Evolutionary conservation across 1,140 invertebrate species (phyloP), one percentile per base, ranked within the genome.

Genomic region (Ladona fulva): DNA sequence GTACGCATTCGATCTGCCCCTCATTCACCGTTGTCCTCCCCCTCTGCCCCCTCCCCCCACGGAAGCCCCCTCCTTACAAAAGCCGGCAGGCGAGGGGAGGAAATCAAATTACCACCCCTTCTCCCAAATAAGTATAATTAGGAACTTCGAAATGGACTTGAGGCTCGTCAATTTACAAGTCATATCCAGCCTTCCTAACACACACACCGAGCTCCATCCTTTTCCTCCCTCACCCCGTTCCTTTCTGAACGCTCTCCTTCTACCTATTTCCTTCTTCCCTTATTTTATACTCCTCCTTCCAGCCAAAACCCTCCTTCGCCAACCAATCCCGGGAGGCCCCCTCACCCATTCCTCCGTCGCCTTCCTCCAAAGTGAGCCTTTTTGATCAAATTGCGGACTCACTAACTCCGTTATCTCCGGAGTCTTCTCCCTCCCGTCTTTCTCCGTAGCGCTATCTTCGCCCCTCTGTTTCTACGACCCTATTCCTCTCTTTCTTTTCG

Each of bases 91-190:
- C 16, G 52, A 66, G 52, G 52, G n/a, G 52, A 66, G 52, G n/a
- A 66, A 66, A 66, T 66, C 52, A 66, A 66, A 66, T 66, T 66
- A 66, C 52, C 52, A 66, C 52, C 52, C 52, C 52, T 66, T 66
- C 52, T 22, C 52, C 52, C 52, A 66, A 66, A 66, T 66, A 66
- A 66, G 52, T 66, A 66, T 66, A 66, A 66, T 66, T 66, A 66
- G 52, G 52, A 66, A 66, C 52, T 66, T 66, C 52, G 52, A 66
- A 66, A 66, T 66, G 52, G 52, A 66, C 52, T 66, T 66, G 52
- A 66, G 52, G 52, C 52, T 66, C 52, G 52, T 66, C 52, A 66
- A 66, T 66, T 66, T 66, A 66, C 52, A 66, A 66, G 52, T 66
- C 52, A 66, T 66, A 66, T 66, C 52, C 52, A 66, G 52, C 52